Percentiles rank a stretch among this genome's conserved stretches.
Evolutionary conservation across 2,113 vertebrate species (phyloP).

Genomic region (Hippopotamus amphibius): DNA sequence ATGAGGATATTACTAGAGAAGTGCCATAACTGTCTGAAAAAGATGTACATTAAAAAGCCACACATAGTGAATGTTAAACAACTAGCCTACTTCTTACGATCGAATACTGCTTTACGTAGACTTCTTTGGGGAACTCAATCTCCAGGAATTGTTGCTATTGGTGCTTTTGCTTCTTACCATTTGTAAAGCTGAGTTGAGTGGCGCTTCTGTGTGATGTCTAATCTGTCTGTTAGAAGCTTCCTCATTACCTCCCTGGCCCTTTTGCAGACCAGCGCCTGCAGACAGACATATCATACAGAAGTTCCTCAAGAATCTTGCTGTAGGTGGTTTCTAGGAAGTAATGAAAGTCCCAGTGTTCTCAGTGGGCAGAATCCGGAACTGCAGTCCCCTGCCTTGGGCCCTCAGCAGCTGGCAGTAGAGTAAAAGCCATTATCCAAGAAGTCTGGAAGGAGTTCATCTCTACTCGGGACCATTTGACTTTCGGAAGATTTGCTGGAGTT

Average conservation of each 20-base stretch:
- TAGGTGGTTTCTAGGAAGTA: neutral
- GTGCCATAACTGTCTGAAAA: neutral
- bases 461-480: neutral
- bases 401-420: neutral
- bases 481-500: neutral
- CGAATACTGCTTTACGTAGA: neutral
- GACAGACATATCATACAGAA: neutral
- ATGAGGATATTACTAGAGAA: neutral
- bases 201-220: rapidly evolving
- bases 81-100: neutral
- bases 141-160: neutral
- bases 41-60: neutral
- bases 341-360: neutral
- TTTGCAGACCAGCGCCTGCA: neutral
- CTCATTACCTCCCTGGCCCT: neutral
- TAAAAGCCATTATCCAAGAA: neutral
- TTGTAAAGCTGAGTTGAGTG: neutral
- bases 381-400: neutral
- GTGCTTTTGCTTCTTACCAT: neutral
- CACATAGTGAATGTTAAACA: neutral
- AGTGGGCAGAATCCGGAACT: neutral
- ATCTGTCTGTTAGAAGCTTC: neutral
- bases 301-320: neutral
- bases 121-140: neutral
- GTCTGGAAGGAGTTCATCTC: neutral